A percentile compares a stretch with the other conserved stretches of the same genome.
These are phyloP conservation scores for Carlito syrichta DNA, from an alignment of 2,113 vertebrate genomes.

Conservation along the genomic window DNA sequence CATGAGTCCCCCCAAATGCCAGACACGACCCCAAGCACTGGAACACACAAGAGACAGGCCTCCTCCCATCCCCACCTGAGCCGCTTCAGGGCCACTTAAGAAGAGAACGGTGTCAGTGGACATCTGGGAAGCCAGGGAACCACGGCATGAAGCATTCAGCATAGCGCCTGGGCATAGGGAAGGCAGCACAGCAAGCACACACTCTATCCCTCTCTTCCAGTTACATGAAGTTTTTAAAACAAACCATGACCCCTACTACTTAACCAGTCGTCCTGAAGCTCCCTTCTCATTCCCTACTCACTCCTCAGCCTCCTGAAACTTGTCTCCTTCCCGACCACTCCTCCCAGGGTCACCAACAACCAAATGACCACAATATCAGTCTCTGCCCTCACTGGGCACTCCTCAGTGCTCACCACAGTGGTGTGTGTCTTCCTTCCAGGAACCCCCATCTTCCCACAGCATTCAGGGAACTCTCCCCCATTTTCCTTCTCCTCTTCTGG, in stretches of 20 bases:
- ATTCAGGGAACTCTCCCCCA: not conserved
- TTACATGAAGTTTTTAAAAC: not conserved
- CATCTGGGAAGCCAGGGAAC: not conserved
- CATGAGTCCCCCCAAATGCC: not conserved
- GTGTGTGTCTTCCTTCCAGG: not conserved
- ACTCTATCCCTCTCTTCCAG: not conserved
- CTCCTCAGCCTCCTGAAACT: not conserved
- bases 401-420: not conserved
- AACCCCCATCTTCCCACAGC: not conserved
- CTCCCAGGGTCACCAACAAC: not conserved
- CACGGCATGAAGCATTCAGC: not conserved
- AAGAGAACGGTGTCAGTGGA: not conserved
- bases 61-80: not conserved
- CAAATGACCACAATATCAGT: fast-evolving
- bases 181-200: fast-evolving
- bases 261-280: not conserved
- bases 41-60: not conserved
- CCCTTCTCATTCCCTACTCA: too few species aligned
- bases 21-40: not conserved
- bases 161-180: not conserved
- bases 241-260: not conserved
- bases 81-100: not conserved
- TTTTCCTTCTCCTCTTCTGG: not conserved
- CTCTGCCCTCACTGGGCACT: fast-evolving
- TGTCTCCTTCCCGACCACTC: not conserved